Conservation (phyloP, 2,113 vertebrate genomes). For the Acanthisitta chloris region DNA sequence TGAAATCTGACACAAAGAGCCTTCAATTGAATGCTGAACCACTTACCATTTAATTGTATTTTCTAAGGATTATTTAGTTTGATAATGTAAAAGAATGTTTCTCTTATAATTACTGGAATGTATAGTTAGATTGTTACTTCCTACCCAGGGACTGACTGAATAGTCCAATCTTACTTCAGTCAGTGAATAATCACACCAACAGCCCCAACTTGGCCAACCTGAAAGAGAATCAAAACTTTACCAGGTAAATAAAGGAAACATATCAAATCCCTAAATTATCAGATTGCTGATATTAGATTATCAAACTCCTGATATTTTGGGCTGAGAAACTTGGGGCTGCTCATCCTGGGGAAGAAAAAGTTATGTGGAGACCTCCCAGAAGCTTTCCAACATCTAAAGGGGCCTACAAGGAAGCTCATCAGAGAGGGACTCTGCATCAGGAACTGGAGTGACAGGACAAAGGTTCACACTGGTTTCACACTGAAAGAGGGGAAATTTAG, state of each 20-base stretch:
- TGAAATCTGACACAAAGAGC: not conserved
- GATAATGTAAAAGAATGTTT: not conserved
- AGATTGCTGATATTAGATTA: not conserved
- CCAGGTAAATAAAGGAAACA: not conserved
- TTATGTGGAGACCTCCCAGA: not conserved
- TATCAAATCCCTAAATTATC: not conserved
- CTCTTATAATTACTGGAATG: not conserved
- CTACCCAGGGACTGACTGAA: not conserved
- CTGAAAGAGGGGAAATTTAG: not conserved
- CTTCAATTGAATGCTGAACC: not conserved
- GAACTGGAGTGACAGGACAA: not conserved
- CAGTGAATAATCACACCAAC: not conserved
- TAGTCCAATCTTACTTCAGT: fast-evolving
- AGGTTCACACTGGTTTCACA: not conserved
- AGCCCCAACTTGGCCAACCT: not conserved
- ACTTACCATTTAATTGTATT: not conserved
- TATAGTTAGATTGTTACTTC: not conserved
- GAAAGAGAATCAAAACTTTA: not conserved
- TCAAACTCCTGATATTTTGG: not conserved
- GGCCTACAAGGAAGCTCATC: not conserved
- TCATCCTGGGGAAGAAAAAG: not conserved
- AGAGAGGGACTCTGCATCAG: not conserved
- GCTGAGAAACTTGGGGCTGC: not conserved
- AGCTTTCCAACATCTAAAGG: not conserved
- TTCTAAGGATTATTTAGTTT: not conserved